phyloP scores from a whole-genome alignment of 1,140 invertebrate genomes.

The Whitmania pigra region DNA sequence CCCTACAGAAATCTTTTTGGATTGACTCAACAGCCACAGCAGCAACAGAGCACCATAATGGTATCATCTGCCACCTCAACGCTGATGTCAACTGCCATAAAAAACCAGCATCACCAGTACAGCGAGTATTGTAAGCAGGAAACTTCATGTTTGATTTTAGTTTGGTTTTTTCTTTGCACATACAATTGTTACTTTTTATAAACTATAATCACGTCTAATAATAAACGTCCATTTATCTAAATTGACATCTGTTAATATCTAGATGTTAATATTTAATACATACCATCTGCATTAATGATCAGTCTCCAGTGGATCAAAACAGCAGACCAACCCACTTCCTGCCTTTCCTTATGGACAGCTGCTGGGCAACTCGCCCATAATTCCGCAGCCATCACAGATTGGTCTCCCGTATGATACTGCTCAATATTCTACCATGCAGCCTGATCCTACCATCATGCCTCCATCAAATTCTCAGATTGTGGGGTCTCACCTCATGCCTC shows the following conservation, averaged over 20 bases:
- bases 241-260: not conserved
- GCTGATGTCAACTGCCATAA: constrained; percentile 74
- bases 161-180: not conserved
- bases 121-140: constrained; percentile 48
- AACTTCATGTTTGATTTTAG: not conserved
- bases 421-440: constrained; percentile 24
- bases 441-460: constrained; percentile 6
- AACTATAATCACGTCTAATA: too few relatives aligned
- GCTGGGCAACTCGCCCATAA: constrained; percentile 37
- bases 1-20: constrained; percentile 35
- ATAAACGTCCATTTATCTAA: not conserved
- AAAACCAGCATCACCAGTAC: constrained; percentile 54
- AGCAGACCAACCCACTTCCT: not conserved
- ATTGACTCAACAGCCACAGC: constrained; percentile 46
- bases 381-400: constrained; percentile 40
- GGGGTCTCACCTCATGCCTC: constrained; percentile 52
- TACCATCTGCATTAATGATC: not conserved
- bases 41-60: constrained; percentile 72
- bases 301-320: constrained; percentile 18
- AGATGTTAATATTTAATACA: not conserved
- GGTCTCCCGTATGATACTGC: constrained; percentile 33
- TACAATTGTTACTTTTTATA: not conserved
- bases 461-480: constrained; percentile 44
- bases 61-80: constrained; percentile 75
- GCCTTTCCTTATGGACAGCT: constrained; percentile 59